Percentiles rank a stretch among this genome's conserved stretches.
Evolutionary conservation across 2,888 invertebrate genomes (phyloP).

Genomic region (Ornithoptera priamus): DNA sequence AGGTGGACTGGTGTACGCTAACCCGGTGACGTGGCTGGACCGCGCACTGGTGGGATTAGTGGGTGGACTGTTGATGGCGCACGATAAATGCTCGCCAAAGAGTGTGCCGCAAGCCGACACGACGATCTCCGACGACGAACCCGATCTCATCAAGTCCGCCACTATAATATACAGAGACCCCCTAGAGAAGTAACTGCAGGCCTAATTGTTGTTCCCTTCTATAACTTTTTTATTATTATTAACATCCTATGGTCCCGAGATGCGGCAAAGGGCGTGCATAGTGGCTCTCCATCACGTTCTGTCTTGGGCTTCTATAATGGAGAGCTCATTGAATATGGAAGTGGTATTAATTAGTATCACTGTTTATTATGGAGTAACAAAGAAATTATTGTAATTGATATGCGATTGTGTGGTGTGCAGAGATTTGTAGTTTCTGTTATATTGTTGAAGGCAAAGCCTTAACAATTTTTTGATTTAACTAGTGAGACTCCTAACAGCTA

Average conservation of each 20-base stretch:
- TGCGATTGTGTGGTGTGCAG: background rate
- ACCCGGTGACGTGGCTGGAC: constrained; percentile 96
- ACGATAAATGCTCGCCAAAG: constrained; percentile 69
- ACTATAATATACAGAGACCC: constrained; percentile 70
- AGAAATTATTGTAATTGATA: too few relatives aligned
- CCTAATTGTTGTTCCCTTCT: constrained; percentile 18
- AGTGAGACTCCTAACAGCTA: constrained; percentile 3
- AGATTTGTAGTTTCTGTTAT: constrained; percentile 15
- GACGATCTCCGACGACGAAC: constrained; percentile 52
- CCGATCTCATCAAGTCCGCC: constrained; percentile 66
- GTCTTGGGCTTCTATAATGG: background rate
- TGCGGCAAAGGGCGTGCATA: too few relatives aligned
- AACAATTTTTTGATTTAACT: background rate
- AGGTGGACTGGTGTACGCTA: constrained; percentile 91
- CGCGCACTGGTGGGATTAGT: constrained; percentile 90
- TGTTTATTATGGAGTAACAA: background rate
- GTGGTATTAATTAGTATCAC: background rate
- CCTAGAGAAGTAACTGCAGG: constrained; percentile 50
- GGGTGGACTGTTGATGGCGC: constrained; percentile 84
- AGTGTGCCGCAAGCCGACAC: constrained; percentile 32
- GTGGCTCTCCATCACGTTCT: too few relatives aligned
- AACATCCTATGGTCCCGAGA: too few relatives aligned
- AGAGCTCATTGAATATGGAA: background rate
- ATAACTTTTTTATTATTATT: background rate
- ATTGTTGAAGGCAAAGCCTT: constrained; percentile 12